A percentile compares a stretch with the other conserved stretches of the same genome.
Conservation (phyloP, 2,113 vertebrate genomes). For the human (Homo sapiens) region DNA sequence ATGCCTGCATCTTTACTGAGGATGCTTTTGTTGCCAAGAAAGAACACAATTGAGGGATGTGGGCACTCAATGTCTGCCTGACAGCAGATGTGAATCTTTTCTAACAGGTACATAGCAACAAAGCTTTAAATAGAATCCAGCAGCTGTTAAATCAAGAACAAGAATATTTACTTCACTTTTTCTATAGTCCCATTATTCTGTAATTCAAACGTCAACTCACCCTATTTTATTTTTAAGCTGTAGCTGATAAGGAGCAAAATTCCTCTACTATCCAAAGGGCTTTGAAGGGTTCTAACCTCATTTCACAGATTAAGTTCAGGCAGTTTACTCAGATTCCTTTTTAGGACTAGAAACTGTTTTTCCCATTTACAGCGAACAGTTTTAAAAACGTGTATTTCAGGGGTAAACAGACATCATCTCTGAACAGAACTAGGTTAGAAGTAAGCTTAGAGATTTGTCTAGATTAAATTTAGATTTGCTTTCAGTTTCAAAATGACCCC, state of each 20-base stretch:
- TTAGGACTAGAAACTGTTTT: neutral
- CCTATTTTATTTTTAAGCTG: constrained; percentile 34
- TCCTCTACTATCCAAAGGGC: neutral
- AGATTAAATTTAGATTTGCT: constrained; percentile 59
- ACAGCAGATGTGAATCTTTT: neutral
- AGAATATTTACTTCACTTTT: constrained; percentile 25
- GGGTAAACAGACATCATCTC: constrained; percentile 45
- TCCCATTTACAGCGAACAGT: neutral
- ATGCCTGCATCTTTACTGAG: neutral
- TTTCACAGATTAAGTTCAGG: neutral
- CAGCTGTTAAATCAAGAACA: constrained; percentile 45
- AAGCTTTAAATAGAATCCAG: constrained; percentile 11
- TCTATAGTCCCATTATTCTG: neutral
- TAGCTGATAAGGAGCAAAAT: neutral
- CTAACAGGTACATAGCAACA: neutral
- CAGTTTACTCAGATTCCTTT: neutral
- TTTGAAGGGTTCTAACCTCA: neutral
- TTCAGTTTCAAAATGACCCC: constrained; percentile 62
- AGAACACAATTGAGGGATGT: neutral
- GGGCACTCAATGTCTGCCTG: neutral
- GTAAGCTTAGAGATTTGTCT: constrained; percentile 47
- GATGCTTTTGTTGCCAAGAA: neutral
- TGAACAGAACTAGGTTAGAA: constrained; percentile 25
- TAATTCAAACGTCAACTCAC: constrained; percentile 37
- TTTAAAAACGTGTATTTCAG: constrained; percentile 13